Conservation (phyloP, 2,797 vertebrate genomes). For the Enteromius anoplus region DNA sequence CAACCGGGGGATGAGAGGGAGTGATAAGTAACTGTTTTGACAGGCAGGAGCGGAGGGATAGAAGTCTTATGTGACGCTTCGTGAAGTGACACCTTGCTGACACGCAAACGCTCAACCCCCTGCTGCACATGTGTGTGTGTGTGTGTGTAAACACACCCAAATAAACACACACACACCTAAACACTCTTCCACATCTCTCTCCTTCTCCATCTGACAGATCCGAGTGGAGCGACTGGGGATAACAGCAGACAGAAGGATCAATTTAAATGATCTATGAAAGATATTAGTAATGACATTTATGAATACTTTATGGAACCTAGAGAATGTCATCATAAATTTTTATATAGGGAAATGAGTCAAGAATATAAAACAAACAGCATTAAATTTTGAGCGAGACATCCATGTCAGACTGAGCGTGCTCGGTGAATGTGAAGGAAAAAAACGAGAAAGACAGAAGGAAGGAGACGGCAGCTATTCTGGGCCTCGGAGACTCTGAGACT, state of each 20-base stretch:
- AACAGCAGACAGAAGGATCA: conserved; percentile 81
- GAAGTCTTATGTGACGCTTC: conserved; percentile 43
- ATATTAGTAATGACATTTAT: conserved; percentile 88
- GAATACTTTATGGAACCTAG: conserved; percentile 84
- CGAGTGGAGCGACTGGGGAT: conserved; percentile 66
- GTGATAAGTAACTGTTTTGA: conserved; percentile 49
- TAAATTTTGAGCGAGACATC: conserved; percentile 80
- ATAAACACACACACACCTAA: conserved; percentile 40
- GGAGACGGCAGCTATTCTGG: conserved; percentile 52
- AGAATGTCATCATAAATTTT: conserved; percentile 84
- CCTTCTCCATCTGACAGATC: conserved; percentile 67
- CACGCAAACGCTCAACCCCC: conserved; percentile 43
- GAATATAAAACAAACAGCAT: conserved; percentile 87
- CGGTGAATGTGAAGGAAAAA: conserved; percentile 49
- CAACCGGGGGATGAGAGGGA: conserved; percentile 22
- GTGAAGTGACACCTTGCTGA: conserved; percentile 49
- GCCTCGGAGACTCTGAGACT: conserved; percentile 40
- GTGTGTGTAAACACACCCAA: conserved; percentile 12
- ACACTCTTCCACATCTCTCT: conserved; percentile 53
- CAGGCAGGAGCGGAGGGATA: conserved; percentile 32
- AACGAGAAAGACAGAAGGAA: conserved; percentile 24
- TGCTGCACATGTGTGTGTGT: conserved; percentile 28
- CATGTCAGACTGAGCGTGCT: conserved; percentile 64
- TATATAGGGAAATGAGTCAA: conserved; percentile 82
- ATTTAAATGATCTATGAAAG: conserved; percentile 85